Evolutionary conservation across 2,113 vertebrate genomes (phyloP).

Genomic region (Nothocercus julius): DNA sequence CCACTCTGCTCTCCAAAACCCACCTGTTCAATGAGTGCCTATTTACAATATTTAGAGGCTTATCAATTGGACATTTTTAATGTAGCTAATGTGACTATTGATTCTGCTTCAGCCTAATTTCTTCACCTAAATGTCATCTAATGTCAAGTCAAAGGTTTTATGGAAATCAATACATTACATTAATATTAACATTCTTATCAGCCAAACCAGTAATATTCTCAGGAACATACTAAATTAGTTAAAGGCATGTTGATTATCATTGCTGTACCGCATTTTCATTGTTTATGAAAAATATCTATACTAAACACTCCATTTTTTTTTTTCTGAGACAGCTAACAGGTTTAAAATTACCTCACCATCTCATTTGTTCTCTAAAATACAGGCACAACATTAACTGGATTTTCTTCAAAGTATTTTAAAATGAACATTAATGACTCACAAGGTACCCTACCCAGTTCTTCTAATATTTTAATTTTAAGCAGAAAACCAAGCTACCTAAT

Average conservation of each 20-base stretch:
- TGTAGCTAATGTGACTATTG: not conserved
- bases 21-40: not conserved
- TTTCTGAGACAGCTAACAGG: not conserved
- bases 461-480: not conserved
- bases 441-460: not conserved
- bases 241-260: not conserved
- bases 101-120: not conserved
- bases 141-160: not conserved
- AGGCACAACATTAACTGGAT: not conserved
- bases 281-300: not conserved
- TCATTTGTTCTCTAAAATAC: not conserved
- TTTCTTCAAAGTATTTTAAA: not conserved
- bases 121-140: not conserved
- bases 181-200: not conserved
- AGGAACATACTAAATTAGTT: not conserved
- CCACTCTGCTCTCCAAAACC: not conserved
- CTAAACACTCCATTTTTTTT: not conserved
- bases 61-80: not conserved
- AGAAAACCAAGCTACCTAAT: not conserved
- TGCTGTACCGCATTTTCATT: not conserved
- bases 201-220: not conserved
- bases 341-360: not conserved
- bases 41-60: not conserved
- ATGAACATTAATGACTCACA: not conserved
- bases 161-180: not conserved